phyloP scores from a whole-genome alignment of 2,797 vertebrate species.

The Selene dorsalis region DNA sequence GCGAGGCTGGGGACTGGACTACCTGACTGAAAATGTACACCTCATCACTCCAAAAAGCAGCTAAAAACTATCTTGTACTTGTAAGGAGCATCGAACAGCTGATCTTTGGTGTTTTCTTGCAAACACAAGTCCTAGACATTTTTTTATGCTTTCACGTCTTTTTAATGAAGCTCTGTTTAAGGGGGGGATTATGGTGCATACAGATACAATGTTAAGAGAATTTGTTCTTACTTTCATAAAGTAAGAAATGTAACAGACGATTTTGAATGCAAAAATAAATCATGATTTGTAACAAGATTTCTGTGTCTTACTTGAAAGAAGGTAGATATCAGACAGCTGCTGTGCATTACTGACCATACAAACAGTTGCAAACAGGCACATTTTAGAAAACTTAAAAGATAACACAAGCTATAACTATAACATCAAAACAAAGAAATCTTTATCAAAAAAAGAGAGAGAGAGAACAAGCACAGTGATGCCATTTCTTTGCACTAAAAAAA shows the following conservation, averaged over 20 bases:
- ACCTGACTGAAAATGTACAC: constrained; percentile 67
- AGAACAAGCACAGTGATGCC: background rate
- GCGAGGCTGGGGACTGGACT: constrained; percentile 68
- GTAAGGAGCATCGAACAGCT: background rate
- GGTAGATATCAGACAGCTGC: background rate
- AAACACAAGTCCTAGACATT: background rate
- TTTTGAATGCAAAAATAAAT: constrained; percentile 21
- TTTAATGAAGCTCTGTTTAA: background rate
- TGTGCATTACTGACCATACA: background rate
- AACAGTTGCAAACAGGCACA: background rate
- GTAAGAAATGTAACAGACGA: background rate
- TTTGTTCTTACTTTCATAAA: background rate
- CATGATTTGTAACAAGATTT: background rate
- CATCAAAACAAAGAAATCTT: background rate
- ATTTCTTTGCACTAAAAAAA: background rate
- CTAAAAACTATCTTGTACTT: constrained; percentile 14
- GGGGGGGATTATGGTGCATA: background rate
- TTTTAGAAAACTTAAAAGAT: background rate
- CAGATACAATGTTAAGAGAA: background rate
- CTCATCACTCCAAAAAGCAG: constrained; percentile 71
- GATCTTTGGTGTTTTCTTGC: background rate
- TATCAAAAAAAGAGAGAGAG: background rate
- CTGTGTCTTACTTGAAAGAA: background rate
- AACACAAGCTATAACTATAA: background rate
- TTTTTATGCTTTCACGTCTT: constrained; percentile 5